Evolutionary conservation across 1,140 invertebrate species (phyloP).

Genomic region (Lamellibrachia luymesi): DNA sequence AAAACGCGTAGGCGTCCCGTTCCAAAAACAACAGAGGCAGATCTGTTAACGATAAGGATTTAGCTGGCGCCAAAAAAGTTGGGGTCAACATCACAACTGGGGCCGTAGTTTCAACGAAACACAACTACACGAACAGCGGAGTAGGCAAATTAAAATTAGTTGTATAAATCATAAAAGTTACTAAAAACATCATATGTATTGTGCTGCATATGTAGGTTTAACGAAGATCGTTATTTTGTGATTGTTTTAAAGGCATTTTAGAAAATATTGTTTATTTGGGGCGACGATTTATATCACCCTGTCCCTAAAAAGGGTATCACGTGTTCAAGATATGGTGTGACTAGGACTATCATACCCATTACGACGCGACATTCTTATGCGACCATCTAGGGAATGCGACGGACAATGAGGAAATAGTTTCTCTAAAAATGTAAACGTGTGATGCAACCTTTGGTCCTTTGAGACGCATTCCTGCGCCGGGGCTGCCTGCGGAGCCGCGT

Average conservation of each 20-base stretch:
- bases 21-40: too few relatives aligned
- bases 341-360: background rate
- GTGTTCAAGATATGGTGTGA: background rate
- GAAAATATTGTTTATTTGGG: background rate
- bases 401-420: background rate
- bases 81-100: too few relatives aligned
- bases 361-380: background rate
- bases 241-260: too few relatives aligned
- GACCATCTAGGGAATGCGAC: background rate
- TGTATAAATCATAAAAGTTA: background rate
- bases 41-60: too few relatives aligned
- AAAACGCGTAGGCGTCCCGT: background rate
- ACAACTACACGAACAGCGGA: too few relatives aligned
- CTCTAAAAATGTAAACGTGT: background rate
- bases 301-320: background rate
- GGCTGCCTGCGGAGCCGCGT: background rate
- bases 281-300: background rate
- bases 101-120: too few relatives aligned
- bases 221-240: background rate
- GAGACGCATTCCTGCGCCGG: background rate
- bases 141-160: background rate
- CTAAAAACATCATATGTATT: background rate
- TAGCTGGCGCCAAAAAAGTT: too few relatives aligned
- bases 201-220: background rate
- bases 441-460: constrained; percentile 4